These are phyloP conservation scores for Falcaria lacertinaria DNA, from an alignment of 2,888 invertebrate genomes.

Conservation along the genomic window DNA sequence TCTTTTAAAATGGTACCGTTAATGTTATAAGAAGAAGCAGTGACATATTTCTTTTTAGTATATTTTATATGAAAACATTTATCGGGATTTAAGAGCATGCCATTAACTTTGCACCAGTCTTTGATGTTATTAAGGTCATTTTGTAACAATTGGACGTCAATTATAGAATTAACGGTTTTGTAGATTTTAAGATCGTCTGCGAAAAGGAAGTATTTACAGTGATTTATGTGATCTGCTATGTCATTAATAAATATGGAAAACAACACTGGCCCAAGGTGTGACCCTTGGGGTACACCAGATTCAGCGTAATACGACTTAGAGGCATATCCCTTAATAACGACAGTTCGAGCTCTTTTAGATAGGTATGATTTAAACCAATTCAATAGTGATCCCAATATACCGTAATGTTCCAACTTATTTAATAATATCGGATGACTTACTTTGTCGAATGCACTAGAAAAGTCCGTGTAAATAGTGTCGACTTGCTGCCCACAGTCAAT, in stretches of 20 bases:
- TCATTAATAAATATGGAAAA: conserved; percentile 2
- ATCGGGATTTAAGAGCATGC: conserved; percentile 3
- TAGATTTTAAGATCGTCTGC: conserved; percentile 8
- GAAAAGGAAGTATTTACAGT: conserved; percentile 2
- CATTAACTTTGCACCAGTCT: conserved; percentile 4
- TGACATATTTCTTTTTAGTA: neutral
- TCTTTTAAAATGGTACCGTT: too few relatives aligned
- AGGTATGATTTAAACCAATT: too few relatives aligned
- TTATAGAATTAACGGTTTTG: neutral
- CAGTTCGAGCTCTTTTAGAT: too few relatives aligned
- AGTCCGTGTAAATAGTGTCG: too few relatives aligned
- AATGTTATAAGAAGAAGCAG: too few relatives aligned
- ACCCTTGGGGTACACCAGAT: conserved; percentile 14
- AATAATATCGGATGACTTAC: too few relatives aligned
- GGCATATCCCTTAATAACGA: too few relatives aligned
- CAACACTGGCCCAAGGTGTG: conserved; percentile 1
- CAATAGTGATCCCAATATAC: too few relatives aligned
- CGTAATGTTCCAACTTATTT: too few relatives aligned
- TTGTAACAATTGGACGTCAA: neutral
- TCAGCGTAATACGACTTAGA: too few relatives aligned
- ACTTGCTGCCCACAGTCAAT: too few relatives aligned
- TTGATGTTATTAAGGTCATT: neutral
- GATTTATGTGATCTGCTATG: neutral
- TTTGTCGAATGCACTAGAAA: too few relatives aligned
- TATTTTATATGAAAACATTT: neutral